Evolutionary conservation across 2,888 invertebrate genomes (phyloP).

Genomic region (Dioctria rufipes): DNA sequence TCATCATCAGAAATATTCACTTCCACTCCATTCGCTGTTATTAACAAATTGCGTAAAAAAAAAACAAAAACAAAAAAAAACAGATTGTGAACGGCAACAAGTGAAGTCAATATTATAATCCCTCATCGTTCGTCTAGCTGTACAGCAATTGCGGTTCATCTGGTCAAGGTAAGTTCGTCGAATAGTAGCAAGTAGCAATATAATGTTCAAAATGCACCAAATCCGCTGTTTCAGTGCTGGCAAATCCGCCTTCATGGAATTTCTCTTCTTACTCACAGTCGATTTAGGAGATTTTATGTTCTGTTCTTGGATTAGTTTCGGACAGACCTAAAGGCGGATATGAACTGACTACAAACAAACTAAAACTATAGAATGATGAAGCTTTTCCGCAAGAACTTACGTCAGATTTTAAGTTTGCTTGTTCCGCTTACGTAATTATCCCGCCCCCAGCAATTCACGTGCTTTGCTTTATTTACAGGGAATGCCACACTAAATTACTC

Average conservation of each 20-base stretch:
- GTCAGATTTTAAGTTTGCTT: neutral
- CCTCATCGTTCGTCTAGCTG: neutral
- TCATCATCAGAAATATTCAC: neutral
- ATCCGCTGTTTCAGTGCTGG: neutral
- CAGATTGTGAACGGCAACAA: neutral
- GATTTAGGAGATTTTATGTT: neutral
- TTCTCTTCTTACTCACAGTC: slow-evolving; percentile 28
- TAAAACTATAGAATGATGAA: neutral
- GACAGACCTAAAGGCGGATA: slow-evolving; percentile 12
- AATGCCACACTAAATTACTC: too few relatives aligned
- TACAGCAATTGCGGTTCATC: slow-evolving; percentile 29
- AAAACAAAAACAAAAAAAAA: neutral
- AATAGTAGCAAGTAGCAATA: neutral
- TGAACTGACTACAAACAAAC: neutral
- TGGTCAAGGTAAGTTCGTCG: slow-evolving; percentile 40
- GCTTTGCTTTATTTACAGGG: neutral
- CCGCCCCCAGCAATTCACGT: neutral
- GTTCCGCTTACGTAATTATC: neutral
- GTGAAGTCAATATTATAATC: slow-evolving; percentile 3
- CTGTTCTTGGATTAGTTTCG: slow-evolving; percentile 11
- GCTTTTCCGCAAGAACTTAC: neutral
- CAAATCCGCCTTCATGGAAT: slow-evolving; percentile 23
- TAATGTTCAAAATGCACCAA: neutral
- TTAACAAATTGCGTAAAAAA: slow-evolving; percentile 39
- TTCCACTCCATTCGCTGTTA: slow-evolving; percentile 16